These are phyloP conservation scores for Oplegnathus fasciatus DNA, from an alignment of 2,113 vertebrate genomes.

Conservation along the genomic window DNA sequence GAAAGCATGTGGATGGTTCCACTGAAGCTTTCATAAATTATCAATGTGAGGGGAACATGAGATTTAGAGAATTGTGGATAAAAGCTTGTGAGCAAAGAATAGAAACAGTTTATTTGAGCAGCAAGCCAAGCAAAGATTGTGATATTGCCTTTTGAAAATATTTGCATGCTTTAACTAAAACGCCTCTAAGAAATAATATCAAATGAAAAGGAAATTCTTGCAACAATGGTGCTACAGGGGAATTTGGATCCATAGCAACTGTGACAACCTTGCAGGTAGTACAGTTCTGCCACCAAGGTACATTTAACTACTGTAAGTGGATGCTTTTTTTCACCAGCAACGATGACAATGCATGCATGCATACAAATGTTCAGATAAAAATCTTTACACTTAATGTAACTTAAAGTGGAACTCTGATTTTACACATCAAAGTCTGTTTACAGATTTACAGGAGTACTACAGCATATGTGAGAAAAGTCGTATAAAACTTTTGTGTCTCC, in stretches of 20 bases:
- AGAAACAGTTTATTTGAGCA: constrained; percentile 19
- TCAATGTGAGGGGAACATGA: constrained; percentile 37
- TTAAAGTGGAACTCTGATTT: not conserved
- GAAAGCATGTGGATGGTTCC: constrained; percentile 18
- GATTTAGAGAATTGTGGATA: constrained; percentile 49
- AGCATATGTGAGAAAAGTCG: not conserved
- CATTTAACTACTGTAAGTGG: not conserved
- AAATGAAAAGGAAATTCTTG: constrained; percentile 23
- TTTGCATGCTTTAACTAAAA: constrained; percentile 43
- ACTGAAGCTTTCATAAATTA: constrained; percentile 51
- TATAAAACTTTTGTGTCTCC: not conserved
- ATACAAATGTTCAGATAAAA: not conserved
- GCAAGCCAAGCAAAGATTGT: constrained; percentile 14
- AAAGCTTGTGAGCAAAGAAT: constrained; percentile 26
- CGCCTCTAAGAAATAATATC: not conserved
- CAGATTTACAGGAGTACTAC: too few species aligned
- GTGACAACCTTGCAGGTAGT: not conserved
- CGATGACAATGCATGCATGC: not conserved
- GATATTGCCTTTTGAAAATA: constrained; percentile 38
- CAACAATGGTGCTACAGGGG: constrained; percentile 29
- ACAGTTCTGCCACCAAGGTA: not conserved
- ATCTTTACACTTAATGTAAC: not conserved
- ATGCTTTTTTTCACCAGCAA: not conserved
- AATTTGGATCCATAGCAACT: constrained; percentile 10
- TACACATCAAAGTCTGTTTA: not conserved